Evolutionary conservation across 2,888 invertebrate species (phyloP), one percentile per base, ranked within the genome.

Genomic region (Melinaea marsaeus): DNA sequence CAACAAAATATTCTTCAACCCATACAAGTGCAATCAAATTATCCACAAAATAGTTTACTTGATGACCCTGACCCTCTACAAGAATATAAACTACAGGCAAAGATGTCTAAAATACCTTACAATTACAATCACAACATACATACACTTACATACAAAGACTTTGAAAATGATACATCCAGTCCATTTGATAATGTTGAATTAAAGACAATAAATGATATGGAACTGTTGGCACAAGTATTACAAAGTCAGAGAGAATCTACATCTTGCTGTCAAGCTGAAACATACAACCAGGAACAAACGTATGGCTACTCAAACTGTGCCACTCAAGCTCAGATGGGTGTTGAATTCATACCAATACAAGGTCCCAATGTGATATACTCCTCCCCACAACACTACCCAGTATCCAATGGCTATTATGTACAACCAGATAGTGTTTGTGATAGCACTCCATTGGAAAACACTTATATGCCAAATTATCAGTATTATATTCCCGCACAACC

Each of bases 101-200:
- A 83, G 76, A 75, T 87, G 57, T 74, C 79, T 47, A 85, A 79
- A 71, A 74, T 83, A 48, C 76, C 77, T 59, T 77, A 81, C 51
- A 51, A 51, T 51, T 85, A 84, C 55, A 83, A 81, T 69, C 78
- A 74, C 62, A 90, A 90, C 71, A 79, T 90, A 67, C 90, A 91
- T 46, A 85, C 81, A 57, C 73, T 91, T 68, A 91, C 90, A 33
- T 90, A 93, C 78, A 95, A 94, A 69, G 97, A 98, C 83, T 98
- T 98, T 90, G 98, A 98, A 84, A 94, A 95, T 79, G 97, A 97
- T 79, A 96, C 95, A 58, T 96, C 96, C 61, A 97, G 96, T 81
- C 98, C 98, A 0, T 98, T 98, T 87, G 98, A 98, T 88, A 97
- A 96, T 87, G 94, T 97, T 85, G 97, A 97, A 86, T 84, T 98